Base-by-base conservation (phyloP, 2,888 invertebrate genomes). In the Eustalomyia histrio region DNA sequence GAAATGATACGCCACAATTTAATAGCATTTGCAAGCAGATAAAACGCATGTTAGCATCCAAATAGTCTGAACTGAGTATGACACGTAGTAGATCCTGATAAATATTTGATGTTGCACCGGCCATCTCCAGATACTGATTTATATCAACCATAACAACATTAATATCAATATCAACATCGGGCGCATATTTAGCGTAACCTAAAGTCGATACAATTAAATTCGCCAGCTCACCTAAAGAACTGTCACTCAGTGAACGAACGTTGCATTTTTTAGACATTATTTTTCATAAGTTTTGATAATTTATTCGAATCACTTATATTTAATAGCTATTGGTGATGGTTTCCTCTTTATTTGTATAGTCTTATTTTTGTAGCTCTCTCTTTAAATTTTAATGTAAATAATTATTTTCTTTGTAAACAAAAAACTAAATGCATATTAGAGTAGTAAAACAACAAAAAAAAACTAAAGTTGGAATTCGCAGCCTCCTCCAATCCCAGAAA, bases 31-130 rank as follows among this genome's bases (percentile, higher is more conserved):
- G 92, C 88, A 95, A 91, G 74, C 94, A 93, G 83, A 92, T 93
- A 87, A 93, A 94, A 86, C 94, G 91, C 85, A 94, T 92, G 1
- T 93, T 92, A 1, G 94, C 94, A 82, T 94, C 94, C 80, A 94
- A 89, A 87, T 93, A 93, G 85, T 94, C 93, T 7, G 93, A 93
- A 86, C 91, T 92, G 63, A 95, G 91, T 84, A 95, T 93, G 83
- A 93, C 91, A 82, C 93, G 92, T 82, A 94, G 87, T 84, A 95
- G 91, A 89, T 94, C 94, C 90, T 94, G 94, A 84, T 94, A 93
- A 83, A 94, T 93, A 87, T 94, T 94, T 83, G 92, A 93, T 7
- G 94, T 94, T 3, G 94, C 93, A 12, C 93, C 93, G 87, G 92
- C 91, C 76, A 90, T 91, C 73, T 93, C 92, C 85, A 93, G 91